phyloP scores from a whole-genome alignment of 2,113 vertebrate genomes.

The Platichthys stellatus region DNA sequence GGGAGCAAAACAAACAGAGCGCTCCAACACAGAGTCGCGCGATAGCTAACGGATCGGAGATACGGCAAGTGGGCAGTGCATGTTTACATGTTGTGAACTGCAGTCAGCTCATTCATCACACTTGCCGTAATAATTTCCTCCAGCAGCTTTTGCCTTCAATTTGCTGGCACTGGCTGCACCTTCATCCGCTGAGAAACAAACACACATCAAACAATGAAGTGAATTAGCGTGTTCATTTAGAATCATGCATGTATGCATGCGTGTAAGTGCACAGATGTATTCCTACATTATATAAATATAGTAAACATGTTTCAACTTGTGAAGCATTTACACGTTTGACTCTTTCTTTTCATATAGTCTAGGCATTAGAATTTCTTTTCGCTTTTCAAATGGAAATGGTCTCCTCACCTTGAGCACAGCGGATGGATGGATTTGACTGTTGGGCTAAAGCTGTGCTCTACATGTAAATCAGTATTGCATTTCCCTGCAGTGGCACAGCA shows the following conservation, averaged over 20 bases:
- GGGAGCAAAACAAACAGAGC: conserved; percentile 70
- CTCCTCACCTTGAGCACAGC: neutral
- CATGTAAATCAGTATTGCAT: conserved; percentile 15
- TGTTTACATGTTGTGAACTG: conserved; percentile 70
- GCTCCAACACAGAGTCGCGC: conserved; percentile 47
- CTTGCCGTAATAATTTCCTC: conserved; percentile 48
- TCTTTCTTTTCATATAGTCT: neutral
- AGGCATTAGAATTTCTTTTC: neutral
- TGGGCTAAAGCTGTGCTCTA: neutral
- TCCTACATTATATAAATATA: conserved; percentile 15
- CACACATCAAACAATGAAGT: conserved; percentile 5
- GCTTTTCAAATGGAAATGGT: conserved; percentile 8
- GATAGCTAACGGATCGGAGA: conserved; percentile 70
- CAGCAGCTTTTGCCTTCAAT: conserved; percentile 40
- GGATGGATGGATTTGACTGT: neutral
- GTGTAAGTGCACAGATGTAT: conserved; percentile 18
- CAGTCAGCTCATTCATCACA: conserved; percentile 68
- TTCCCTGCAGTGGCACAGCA: neutral
- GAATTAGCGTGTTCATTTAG: conserved; percentile 31
- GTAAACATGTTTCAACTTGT: conserved; percentile 1
- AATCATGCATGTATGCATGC: conserved; percentile 17
- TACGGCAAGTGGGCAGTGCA: conserved; percentile 47
- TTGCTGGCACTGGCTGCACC: conserved; percentile 26
- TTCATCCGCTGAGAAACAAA: conserved; percentile 7
- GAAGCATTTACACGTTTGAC: neutral